A percentile compares a stretch with the other conserved stretches of the same genome.
Conservation (phyloP, 1,140 invertebrate species). For the Drosophila pseudoobscura region DNA sequence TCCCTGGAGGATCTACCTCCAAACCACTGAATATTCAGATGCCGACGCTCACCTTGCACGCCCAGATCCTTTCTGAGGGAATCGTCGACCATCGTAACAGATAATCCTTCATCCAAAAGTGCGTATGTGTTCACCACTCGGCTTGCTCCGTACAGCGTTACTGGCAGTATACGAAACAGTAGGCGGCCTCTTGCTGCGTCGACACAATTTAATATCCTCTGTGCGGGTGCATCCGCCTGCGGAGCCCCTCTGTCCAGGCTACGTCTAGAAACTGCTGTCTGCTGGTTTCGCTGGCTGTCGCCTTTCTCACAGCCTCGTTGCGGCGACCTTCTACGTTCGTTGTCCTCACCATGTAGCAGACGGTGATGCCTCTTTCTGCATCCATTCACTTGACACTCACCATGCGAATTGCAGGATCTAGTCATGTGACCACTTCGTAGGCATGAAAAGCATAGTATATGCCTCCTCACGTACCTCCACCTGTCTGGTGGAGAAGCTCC, state of each 20-base stretch:
- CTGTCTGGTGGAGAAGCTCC: too few relatives aligned
- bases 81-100: conserved; percentile 10
- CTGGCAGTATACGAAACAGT: too few relatives aligned
- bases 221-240: background rate
- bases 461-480: too few relatives aligned
- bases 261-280: too few relatives aligned
- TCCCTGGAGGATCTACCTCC: background rate
- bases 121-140: background rate
- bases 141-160: too few relatives aligned
- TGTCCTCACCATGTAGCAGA: background rate
- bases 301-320: background rate
- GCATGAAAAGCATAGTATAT: too few relatives aligned
- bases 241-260: too few relatives aligned
- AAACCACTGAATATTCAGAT: conserved; percentile 16
- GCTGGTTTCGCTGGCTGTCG: background rate
- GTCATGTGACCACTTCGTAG: too few relatives aligned
- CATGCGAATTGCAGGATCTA: too few relatives aligned
- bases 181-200: background rate
- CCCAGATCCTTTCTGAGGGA: conserved; percentile 1
- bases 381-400: too few relatives aligned
- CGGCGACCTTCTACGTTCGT: background rate
- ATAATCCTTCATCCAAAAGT: background rate
- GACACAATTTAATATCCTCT: conserved; percentile 3
- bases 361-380: background rate
- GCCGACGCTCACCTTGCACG: conserved; percentile 11